Conservation (phyloP, 2,113 vertebrate species). For the Aptenodytes forsteri region DNA sequence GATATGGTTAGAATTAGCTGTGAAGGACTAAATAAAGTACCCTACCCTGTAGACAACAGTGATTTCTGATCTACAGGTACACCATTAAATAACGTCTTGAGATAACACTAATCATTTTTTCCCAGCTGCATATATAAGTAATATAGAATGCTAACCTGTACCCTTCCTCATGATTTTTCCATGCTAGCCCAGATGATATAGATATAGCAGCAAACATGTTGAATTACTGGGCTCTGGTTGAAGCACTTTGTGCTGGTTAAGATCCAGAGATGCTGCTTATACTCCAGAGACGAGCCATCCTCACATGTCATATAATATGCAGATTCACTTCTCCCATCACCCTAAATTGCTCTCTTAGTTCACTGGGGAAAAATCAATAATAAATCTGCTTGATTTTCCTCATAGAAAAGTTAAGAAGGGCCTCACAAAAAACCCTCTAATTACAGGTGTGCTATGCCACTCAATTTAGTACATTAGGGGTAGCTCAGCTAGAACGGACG, state of each 20-base stretch:
- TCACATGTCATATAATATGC: not conserved
- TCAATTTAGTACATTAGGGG: not conserved
- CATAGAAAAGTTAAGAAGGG: not conserved
- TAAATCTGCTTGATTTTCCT: not conserved
- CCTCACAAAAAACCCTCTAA: not conserved
- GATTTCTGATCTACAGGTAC: not conserved
- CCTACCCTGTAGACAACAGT: not conserved
- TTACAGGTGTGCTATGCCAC: not conserved
- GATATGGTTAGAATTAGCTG: not conserved
- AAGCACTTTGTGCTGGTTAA: not conserved
- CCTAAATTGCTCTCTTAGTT: not conserved
- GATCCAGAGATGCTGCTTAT: not conserved
- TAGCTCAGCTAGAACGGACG: not conserved
- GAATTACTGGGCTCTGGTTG: not conserved
- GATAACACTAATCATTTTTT: not conserved
- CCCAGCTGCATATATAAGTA: not conserved
- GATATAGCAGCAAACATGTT: not conserved
- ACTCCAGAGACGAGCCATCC: not conserved
- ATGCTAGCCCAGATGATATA: not conserved
- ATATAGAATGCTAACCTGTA: not conserved
- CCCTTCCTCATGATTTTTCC: not conserved
- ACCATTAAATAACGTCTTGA: not conserved
- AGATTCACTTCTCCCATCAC: not conserved
- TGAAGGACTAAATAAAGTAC: not conserved
- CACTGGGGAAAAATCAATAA: not conserved